Conservation (phyloP, 2,888 invertebrate genomes). For the Antheraea yamamai region DNA sequence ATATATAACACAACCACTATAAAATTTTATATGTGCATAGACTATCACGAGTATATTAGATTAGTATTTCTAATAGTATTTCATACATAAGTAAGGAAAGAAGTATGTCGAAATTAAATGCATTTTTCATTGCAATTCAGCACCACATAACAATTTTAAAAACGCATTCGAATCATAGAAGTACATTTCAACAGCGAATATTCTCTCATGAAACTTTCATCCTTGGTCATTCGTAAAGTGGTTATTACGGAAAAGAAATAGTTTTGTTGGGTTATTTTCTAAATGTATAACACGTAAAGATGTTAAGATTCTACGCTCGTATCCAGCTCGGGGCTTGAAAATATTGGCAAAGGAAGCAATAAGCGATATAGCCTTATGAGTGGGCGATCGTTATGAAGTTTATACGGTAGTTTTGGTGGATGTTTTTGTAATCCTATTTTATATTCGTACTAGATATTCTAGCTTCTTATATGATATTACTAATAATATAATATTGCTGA, state of each 20-base stretch:
- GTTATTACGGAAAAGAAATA: slow-evolving; percentile 23
- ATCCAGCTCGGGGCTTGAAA: slow-evolving; percentile 52
- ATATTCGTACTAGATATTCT: slow-evolving; percentile 10
- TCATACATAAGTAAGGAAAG: not conserved
- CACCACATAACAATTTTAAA: slow-evolving; percentile 2
- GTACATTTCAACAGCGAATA: slow-evolving; percentile 8
- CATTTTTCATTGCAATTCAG: slow-evolving; percentile 8
- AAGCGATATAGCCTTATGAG: slow-evolving; percentile 57
- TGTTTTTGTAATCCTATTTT: slow-evolving; percentile 24
- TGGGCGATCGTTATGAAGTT: slow-evolving; percentile 54
- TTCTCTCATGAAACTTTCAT: slow-evolving; percentile 15
- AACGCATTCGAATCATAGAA: not conserved
- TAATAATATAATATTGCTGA: not conserved
- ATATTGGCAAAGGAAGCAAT: slow-evolving; percentile 62
- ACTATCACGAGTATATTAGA: not conserved
- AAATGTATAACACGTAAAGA: slow-evolving; percentile 44
- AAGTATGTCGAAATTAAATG: not conserved
- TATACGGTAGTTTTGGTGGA: slow-evolving; percentile 44
- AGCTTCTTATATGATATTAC: not conserved
- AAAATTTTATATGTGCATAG: not conserved
- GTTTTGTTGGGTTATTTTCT: slow-evolving; percentile 34
- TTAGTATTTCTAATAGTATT: no score
- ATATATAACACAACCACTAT: not conserved
- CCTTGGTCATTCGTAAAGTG: slow-evolving; percentile 28
- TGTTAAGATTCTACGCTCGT: slow-evolving; percentile 57